phyloP scores from a whole-genome alignment of 2,113 vertebrate species.

The Gnathochromis pfefferi region DNA sequence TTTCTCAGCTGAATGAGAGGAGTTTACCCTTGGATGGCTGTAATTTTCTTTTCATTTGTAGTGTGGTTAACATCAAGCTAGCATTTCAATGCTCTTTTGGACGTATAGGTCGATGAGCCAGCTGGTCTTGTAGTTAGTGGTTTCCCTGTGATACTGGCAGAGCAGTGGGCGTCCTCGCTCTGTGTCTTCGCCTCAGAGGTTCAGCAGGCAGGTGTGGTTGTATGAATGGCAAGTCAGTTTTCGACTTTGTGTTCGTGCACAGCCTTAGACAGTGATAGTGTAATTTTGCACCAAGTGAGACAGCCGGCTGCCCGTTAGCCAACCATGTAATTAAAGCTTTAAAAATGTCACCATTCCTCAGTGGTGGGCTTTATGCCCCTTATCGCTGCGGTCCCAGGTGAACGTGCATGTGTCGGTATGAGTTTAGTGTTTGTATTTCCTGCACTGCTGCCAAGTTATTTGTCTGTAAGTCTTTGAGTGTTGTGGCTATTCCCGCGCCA shows the following conservation, averaged over 20 bases:
- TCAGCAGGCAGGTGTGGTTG: conserved; percentile 8
- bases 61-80: conserved; percentile 20
- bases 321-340: conserved; percentile 76
- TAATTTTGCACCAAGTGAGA: conserved; percentile 49
- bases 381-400: conserved; percentile 49
- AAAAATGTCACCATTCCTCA: conserved; percentile 65
- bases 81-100: conserved; percentile 18
- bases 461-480: neutral
- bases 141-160: neutral
- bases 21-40: conserved; percentile 34
- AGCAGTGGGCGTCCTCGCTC: neutral
- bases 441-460: neutral
- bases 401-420: neutral
- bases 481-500: neutral
- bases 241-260: neutral
- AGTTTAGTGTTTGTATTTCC: conserved; percentile 23
- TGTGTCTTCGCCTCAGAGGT: neutral
- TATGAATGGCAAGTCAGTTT: neutral
- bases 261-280: conserved; percentile 59
- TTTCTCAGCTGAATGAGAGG: conserved; percentile 16
- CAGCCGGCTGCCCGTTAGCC: conserved; percentile 55
- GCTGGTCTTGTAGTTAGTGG: neutral
- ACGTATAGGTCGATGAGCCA: conserved; percentile 14
- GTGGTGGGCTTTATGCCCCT: conserved; percentile 54
- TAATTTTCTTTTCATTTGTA: conserved; percentile 48